These are phyloP conservation scores for Coelogynopora nodosa DNA, from an alignment of 2,888 invertebrate genomes.

Conservation along the genomic window DNA sequence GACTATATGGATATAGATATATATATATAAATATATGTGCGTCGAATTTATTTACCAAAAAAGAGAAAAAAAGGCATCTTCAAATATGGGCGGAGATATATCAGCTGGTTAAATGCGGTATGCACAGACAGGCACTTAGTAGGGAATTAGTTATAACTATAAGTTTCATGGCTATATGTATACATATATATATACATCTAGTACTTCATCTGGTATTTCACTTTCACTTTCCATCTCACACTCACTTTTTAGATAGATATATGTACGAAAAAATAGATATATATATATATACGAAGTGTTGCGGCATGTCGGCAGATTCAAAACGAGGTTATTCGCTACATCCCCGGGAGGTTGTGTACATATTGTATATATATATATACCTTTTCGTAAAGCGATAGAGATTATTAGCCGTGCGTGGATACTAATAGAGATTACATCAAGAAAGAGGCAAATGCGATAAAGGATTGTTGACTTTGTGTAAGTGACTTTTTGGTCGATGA, in stretches of 20 bases:
- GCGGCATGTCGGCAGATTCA: background rate
- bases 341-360: background rate
- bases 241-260: too few species aligned
- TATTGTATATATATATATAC: conserved; percentile 14
- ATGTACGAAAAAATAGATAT: too few species aligned
- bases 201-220: background rate
- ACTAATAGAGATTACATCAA: background rate
- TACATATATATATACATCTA: background rate
- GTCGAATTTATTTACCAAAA: too few species aligned
- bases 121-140: background rate
- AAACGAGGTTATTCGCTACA: background rate
- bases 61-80: too few species aligned
- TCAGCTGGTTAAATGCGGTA: too few species aligned
- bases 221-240: background rate
- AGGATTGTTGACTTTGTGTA: background rate
- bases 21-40: background rate
- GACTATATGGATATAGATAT: too few species aligned
- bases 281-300: background rate
- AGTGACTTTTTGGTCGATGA: too few species aligned
- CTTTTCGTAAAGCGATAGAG: background rate
- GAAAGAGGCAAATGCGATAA: background rate
- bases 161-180: too few species aligned
- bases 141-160: background rate
- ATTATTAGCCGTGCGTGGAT: background rate
- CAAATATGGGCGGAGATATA: too few species aligned